Evolutionary conservation across 2,113 vertebrate species (phyloP).

Genomic region (Gavialis gangeticus): DNA sequence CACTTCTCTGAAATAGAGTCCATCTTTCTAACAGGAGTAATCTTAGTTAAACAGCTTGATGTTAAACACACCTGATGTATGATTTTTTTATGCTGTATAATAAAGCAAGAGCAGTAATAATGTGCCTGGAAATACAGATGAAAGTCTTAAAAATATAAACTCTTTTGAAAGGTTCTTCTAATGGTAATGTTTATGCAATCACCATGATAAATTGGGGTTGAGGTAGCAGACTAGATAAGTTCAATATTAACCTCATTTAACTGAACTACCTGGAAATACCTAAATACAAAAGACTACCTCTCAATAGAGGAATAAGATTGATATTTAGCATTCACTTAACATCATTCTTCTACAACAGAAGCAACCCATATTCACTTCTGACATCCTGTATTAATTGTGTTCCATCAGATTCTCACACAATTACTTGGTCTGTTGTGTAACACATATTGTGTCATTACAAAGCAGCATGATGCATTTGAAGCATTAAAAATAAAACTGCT

Average conservation of each 20-base stretch:
- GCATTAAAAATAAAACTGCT: not conserved
- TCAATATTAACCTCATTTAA: constrained; percentile 10
- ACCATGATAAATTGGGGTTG: constrained; percentile 13
- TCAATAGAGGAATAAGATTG: constrained; percentile 8
- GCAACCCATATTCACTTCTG: not conserved
- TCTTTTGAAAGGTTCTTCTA: constrained; percentile 49
- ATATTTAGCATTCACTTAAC: not conserved
- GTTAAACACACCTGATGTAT: constrained; percentile 38
- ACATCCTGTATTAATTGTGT: not conserved
- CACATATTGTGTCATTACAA: not conserved
- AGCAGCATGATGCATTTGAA: not conserved
- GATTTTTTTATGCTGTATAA: constrained; percentile 27
- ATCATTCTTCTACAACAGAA: not conserved
- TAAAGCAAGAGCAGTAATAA: constrained; percentile 53
- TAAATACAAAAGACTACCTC: not conserved
- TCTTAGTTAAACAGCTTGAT: constrained; percentile 55
- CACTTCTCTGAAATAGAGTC: not conserved
- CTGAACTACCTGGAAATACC: constrained; percentile 21
- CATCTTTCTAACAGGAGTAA: not conserved
- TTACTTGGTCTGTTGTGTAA: not conserved
- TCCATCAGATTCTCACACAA: not conserved
- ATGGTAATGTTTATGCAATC: constrained; percentile 36
- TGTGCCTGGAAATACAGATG: constrained; percentile 13
- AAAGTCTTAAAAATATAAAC: constrained; percentile 35
- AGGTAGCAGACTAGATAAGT: constrained; percentile 11